phyloP scores from a whole-genome alignment of 2,888 invertebrate genomes.

The Himalopsyche kuldschensis region DNA sequence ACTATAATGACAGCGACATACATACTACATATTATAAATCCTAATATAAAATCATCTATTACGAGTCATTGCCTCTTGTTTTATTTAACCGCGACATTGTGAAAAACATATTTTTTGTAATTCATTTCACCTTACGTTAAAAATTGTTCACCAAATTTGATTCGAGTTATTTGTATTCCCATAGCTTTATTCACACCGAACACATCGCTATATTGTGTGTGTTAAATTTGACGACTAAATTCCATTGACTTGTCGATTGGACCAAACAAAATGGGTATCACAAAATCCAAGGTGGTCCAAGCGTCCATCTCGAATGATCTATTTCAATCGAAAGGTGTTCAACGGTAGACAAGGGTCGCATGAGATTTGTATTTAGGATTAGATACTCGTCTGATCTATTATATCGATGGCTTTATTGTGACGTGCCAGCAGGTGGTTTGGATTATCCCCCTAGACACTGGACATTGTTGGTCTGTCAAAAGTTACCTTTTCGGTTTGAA shows the following conservation, averaged over 20 bases:
- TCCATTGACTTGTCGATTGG: neutral
- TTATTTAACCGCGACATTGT: too few species aligned
- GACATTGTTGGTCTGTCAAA: neutral
- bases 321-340: neutral
- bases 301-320: neutral
- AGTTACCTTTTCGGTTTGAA: neutral
- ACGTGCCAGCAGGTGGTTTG: neutral
- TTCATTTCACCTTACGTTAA: too few species aligned
- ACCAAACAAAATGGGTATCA: neutral
- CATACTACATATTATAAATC: too few species aligned
- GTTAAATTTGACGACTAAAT: neutral
- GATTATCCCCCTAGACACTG: neutral
- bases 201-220: neutral
- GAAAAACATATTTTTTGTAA: too few species aligned
- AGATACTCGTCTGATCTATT: neutral
- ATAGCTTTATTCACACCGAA: neutral
- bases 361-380: neutral
- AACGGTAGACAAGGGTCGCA: neutral
- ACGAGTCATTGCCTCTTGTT: too few species aligned
- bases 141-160: neutral
- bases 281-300: neutral
- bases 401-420: neutral
- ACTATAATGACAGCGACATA: too few species aligned
- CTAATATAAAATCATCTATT: too few species aligned
- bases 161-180: neutral